phyloP scores from a whole-genome alignment of 2,888 invertebrate species.

The Hirtodrosophila confusa region DNA sequence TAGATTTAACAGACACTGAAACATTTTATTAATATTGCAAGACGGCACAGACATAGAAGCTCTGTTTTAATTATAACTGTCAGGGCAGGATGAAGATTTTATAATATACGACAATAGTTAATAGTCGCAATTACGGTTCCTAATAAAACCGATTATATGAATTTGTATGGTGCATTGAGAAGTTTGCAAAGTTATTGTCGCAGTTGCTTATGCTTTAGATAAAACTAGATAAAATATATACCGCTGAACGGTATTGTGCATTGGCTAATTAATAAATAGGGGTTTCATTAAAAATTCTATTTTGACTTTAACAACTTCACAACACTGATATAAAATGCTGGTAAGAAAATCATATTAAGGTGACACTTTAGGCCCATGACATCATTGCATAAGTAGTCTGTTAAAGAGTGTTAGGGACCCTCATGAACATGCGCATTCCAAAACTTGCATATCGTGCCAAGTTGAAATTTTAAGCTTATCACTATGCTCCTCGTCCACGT shows the following conservation, averaged over 20 bases:
- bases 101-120: neutral
- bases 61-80: neutral
- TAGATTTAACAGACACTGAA: neutral
- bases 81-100: neutral
- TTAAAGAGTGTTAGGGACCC: neutral
- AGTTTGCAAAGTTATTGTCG: neutral
- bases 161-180: neutral
- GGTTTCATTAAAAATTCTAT: no score
- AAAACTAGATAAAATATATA: no score
- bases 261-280: no score
- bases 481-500: slow-evolving; percentile 87
- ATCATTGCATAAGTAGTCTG: no score
- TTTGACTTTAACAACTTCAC: no score
- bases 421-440: slow-evolving; percentile 90
- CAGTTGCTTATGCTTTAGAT: no score
- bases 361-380: neutral
- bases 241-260: neutral
- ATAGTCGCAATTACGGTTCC: no score
- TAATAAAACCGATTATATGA: no score
- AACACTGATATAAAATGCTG: no score
- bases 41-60: neutral
- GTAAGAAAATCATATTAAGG: neutral
- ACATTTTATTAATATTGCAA: neutral
- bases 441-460: slow-evolving; percentile 89
- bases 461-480: slow-evolving; percentile 87